Conservation (phyloP, 2,113 vertebrate species). For the Sciurus niger region DNA sequence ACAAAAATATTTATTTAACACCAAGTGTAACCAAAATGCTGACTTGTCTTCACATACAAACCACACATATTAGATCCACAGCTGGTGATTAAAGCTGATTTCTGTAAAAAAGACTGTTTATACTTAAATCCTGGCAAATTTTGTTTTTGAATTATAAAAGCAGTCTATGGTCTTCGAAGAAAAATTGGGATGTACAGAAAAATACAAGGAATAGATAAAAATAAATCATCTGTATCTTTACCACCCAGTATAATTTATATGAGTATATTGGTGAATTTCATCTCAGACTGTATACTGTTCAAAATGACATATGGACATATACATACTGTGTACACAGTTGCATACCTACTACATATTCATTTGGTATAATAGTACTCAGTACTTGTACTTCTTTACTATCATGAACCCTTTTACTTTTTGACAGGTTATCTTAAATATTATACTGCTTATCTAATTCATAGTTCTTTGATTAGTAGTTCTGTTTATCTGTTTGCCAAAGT, state of each 20-base stretch:
- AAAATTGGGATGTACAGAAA: conserved; percentile 22
- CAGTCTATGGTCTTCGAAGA: not conserved
- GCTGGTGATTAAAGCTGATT: not conserved
- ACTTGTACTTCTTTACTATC: conserved; percentile 27
- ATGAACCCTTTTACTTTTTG: conserved; percentile 34
- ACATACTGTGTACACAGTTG: not conserved
- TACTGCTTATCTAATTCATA: conserved; percentile 11
- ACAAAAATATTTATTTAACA: not conserved
- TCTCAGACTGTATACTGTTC: not conserved
- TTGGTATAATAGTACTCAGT: not conserved
- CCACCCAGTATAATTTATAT: not conserved
- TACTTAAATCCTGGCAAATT: not conserved
- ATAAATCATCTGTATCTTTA: conserved; percentile 43
- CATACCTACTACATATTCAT: not conserved
- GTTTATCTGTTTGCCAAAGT: conserved; percentile 15
- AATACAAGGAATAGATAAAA: conserved; percentile 56
- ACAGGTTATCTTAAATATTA: conserved; percentile 20
- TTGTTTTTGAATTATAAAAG: conserved; percentile 21
- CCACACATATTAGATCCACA: not conserved
- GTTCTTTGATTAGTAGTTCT: conserved; percentile 21
- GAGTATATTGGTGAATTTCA: conserved; percentile 45
- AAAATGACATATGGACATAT: not conserved
- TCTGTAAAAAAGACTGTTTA: not conserved
- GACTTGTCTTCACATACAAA: not conserved
- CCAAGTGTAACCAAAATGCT: not conserved